Evolutionary conservation across 35 echinoderm and acorn worm genomes (phyloP).

Genomic region (Heliocidaris erythrogramma): DNA sequence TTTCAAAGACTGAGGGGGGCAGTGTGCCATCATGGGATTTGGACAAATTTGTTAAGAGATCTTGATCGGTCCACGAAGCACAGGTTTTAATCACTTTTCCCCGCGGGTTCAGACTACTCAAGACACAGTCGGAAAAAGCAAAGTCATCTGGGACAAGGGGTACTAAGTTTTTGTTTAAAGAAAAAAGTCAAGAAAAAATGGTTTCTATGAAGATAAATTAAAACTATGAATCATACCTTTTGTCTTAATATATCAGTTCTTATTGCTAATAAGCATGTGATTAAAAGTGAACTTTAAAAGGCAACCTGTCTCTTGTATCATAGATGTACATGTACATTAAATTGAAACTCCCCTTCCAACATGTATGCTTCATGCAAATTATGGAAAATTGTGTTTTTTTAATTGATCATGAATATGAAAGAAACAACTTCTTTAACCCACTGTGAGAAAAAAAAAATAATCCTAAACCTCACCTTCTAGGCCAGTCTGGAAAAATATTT

Average conservation of each 20-base stretch:
- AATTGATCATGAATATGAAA: background rate
- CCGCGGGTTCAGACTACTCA: background rate
- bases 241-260: background rate
- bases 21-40: background rate
- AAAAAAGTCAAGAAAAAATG: background rate
- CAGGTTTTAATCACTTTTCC: slow-evolving; percentile 16
- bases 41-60: slow-evolving; percentile 3
- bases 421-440: background rate
- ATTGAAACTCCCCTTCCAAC: background rate
- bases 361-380: background rate
- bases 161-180: background rate
- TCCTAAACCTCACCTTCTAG: no score
- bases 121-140: slow-evolving; percentile 1
- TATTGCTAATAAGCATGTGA: background rate
- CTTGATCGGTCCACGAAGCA: background rate
- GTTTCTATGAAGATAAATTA: background rate
- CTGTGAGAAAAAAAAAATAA: background rate
- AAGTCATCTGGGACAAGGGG: background rate
- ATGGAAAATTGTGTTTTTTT: background rate
- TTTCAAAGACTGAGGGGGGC: background rate
- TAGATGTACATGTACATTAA: background rate
- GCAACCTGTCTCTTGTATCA: background rate
- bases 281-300: background rate
- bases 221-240: background rate
- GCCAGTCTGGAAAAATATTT: no score